Percentiles rank a stretch among this genome's conserved stretches.
Evolutionary conservation across 2,113 vertebrate species (phyloP).

Genomic region (Ciconia maguari): DNA sequence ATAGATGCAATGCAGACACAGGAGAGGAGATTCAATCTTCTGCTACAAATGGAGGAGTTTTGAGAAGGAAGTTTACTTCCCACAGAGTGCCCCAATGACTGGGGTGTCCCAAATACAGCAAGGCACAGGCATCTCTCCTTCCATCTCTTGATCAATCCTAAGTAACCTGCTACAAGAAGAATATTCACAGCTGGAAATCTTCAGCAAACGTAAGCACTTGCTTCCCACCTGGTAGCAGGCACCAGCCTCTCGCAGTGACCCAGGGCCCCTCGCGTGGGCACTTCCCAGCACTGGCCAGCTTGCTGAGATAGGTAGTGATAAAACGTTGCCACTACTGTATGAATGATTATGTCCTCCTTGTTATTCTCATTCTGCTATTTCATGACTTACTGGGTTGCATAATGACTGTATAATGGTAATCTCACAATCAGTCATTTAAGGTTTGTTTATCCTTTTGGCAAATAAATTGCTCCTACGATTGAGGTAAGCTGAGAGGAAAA

Average conservation of each 20-base stretch:
- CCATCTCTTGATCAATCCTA: neutral
- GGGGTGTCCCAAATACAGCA: neutral
- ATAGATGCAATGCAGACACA: neutral
- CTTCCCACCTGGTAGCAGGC: neutral
- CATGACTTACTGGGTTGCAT: neutral
- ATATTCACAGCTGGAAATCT: neutral
- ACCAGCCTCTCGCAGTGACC: neutral
- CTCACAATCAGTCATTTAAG: neutral
- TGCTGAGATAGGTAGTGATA: neutral
- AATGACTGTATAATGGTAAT: neutral
- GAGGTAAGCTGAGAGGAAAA: neutral
- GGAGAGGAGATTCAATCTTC: neutral
- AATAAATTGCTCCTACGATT: neutral
- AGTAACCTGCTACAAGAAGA: neutral
- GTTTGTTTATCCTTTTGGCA: neutral
- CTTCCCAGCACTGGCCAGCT: neutral
- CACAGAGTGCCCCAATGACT: neutral
- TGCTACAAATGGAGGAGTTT: neutral
- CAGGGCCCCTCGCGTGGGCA: neutral
- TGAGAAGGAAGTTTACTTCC: neutral
- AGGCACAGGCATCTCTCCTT: neutral
- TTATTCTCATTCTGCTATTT: neutral
- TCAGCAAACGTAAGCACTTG: neutral
- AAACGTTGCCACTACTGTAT: fast-evolving
- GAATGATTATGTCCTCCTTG: neutral